Base-by-base conservation (phyloP, 2,113 vertebrate genomes). In the Stegostoma tigrinum region DNA sequence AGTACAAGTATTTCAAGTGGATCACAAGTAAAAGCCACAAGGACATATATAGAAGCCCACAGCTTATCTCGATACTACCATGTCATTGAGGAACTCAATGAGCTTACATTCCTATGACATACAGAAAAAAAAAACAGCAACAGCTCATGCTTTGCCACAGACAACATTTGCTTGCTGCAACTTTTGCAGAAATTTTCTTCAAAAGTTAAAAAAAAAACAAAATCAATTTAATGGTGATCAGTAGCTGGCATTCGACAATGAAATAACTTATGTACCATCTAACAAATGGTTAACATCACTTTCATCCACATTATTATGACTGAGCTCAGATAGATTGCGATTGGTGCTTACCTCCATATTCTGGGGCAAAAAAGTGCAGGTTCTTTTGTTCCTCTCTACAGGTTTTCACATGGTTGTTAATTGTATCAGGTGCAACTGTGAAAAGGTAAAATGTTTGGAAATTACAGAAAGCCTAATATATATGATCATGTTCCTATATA, bases 381-480 rank as follows among this genome's bases (percentile, higher is more conserved):
- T 99, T 99, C 97, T 99, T 99, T 98, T 99, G 99, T 96, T 99
- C 99, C 97, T 99, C 99, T 34, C 99, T 98, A 96, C 99, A 99
- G 2, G 99, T 99, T 97, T 99, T 99, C 97, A 99, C 99, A 0
- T 99, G 99, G 97, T 99, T 99, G 97, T 99, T 99, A 96, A 99
- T 99, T 5, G 99, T 99, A 97, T 99, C 99, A 0, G 99, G 99
- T 87, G 99, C 99, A 97, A 99, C 99, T 99, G 95, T 94, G 96
- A 93, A 93, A 89, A 96, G 95, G 96, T 96, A 0, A 95, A 95
- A 95, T 34, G 38, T 95, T 95, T 42, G 75, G 52, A 95, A 83
- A 34, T 95, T 95, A 72, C 30, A 86, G 38, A 5, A 66, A 85
- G 45, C 15, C 19, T 34, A 95, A 5, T 23, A 66, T 0, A 66